Base-by-base conservation (phyloP, 2,797 vertebrate genomes). In the Stomatorhinus walkeri region DNA sequence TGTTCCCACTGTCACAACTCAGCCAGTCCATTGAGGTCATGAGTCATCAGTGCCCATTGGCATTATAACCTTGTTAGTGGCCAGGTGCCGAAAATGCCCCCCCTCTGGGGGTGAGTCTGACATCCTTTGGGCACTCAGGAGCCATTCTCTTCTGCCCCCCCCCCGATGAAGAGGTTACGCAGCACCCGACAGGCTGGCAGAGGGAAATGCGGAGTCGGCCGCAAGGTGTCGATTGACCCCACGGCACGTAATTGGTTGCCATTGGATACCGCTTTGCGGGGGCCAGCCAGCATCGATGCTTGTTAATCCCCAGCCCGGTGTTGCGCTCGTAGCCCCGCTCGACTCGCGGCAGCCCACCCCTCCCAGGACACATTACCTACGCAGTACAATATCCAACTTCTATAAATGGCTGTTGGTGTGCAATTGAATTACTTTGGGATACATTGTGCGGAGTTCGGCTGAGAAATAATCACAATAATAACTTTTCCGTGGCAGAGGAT, bases 241-340 rank as follows among this genome's bases (percentile, higher is more conserved):
- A 49, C 28, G 64, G 61, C 16, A 36, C 49, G 56, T 43, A 22
- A 43, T 59, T 24, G 76, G 76, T 88, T 88, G 88, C 52, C 49
- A 54, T 22, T 83, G 88, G 76, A 56, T 88, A 88, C 88, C 3
- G 64, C 87, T 46, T 72, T 9, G 43, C 61, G 8, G 51, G 51
- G 52, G 49, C 28, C 9, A 32, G 32, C 16, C 28, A 22, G 24
- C 32, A 16, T 84, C 22, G 19, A 59, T 22, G 12, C 61, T 49
- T 83, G 32, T 88, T 88, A 43, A 83, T 83, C 9, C 10, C 32
- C 56, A 0, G 0, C 32, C 36, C 16, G 36, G 16, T 64, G 32
- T 22, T 9, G 19, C 32, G 10, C 51, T 24, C n/a, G 4, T 16
- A 61, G 59, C 22, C n/a, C n/a, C 56, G n/a, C 1, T n/a, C 5